Conservation (phyloP, 2,888 invertebrate genomes). For the Ennomos fuscantarius region DNA sequence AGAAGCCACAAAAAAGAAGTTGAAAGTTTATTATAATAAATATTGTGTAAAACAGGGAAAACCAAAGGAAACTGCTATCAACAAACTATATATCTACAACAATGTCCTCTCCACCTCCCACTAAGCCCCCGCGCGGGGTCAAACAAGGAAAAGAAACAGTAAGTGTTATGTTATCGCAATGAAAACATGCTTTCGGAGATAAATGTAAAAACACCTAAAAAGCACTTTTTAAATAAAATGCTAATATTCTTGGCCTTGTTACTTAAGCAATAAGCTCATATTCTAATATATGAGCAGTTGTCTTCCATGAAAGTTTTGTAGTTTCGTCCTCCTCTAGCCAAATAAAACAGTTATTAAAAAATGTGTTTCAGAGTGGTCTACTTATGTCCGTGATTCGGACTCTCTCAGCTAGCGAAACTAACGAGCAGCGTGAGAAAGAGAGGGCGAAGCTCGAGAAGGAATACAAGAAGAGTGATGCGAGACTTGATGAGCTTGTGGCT, state of each 20-base stretch:
- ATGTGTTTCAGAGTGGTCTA: slow-evolving; percentile 88
- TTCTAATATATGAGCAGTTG: too few relatives aligned
- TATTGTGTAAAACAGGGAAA: slow-evolving; percentile 29
- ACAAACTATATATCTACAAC: slow-evolving; percentile 30
- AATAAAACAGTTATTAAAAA: not conserved
- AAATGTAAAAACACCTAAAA: slow-evolving; percentile 5
- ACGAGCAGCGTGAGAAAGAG: slow-evolving; percentile 96
- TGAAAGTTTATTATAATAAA: too few relatives aligned
- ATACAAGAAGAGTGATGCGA: slow-evolving; percentile 95
- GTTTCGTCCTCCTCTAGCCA: too few relatives aligned
- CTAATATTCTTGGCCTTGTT: too few relatives aligned
- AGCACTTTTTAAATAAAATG: too few relatives aligned
- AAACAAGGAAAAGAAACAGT: slow-evolving; percentile 95
- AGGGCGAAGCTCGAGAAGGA: slow-evolving; percentile 97
- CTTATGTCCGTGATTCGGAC: slow-evolving; percentile 98
- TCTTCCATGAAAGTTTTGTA: too few relatives aligned
- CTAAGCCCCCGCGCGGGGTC: slow-evolving; percentile 94
- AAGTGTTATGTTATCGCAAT: slow-evolving; percentile 53
- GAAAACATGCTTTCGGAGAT: slow-evolving; percentile 15
- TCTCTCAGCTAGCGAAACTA: slow-evolving; percentile 96
- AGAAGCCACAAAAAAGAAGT: too few relatives aligned
- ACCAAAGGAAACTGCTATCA: slow-evolving; percentile 10
- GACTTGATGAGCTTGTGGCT: slow-evolving; percentile 94
- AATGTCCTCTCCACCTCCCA: slow-evolving; percentile 90
- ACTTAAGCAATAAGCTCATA: too few relatives aligned